Conservation (phyloP, 2,888 invertebrate genomes). For the Argyra leucocephala region DNA sequence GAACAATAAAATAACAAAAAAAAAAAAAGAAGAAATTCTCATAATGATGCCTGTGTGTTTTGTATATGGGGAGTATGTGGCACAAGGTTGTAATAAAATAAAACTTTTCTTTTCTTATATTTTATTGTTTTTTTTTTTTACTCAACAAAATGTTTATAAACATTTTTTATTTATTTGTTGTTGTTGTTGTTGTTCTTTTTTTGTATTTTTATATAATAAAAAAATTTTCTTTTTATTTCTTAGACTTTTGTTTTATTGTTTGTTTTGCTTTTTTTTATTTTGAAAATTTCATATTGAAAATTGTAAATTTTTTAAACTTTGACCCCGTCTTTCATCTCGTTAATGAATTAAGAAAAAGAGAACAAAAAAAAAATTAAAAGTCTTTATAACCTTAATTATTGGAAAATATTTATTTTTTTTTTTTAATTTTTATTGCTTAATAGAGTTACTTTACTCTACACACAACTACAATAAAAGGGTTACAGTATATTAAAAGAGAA, state of each 20-base stretch:
- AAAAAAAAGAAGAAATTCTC: background rate
- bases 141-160: background rate
- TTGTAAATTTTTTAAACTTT: conserved; percentile 2
- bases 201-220: background rate
- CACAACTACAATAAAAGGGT: too few species aligned
- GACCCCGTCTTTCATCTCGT: background rate
- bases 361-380: too few species aligned
- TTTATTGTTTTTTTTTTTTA: background rate
- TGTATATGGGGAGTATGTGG: background rate
- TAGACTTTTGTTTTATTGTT: too few species aligned
- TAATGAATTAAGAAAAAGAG: background rate
- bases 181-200: background rate
- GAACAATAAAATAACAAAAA: background rate
- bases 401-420: background rate
- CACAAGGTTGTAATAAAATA: background rate
- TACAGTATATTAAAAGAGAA: too few species aligned
- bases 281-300: too few species aligned
- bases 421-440: background rate
- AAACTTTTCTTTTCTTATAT: background rate
- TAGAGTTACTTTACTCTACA: too few species aligned
- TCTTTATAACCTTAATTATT: background rate
- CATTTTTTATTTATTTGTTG: background rate
- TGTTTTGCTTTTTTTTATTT: too few species aligned
- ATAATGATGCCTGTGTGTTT: background rate
- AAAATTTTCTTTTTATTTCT: background rate